phyloP scores from a whole-genome alignment of 1,140 invertebrate genomes.

The Reticulitermes speratus region DNA sequence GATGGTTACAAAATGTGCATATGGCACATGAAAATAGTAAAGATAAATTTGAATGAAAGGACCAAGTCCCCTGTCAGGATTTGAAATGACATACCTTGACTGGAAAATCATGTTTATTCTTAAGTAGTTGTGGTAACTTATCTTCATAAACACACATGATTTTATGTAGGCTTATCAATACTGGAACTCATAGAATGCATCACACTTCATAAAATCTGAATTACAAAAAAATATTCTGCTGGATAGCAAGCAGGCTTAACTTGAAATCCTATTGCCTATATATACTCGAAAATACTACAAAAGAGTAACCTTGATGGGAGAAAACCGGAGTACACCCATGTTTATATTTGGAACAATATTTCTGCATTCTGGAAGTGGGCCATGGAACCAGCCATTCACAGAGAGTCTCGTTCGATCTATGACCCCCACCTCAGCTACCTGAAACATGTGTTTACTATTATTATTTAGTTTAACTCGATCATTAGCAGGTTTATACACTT shows the following conservation, averaged over 20 bases:
- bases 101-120: too few relatives aligned
- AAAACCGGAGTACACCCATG: background rate
- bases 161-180: background rate
- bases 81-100: too few relatives aligned
- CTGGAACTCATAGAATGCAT: background rate
- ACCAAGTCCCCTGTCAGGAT: too few relatives aligned
- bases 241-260: too few relatives aligned
- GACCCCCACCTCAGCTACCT: slow-evolving; percentile 42
- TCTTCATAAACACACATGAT: background rate
- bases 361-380: background rate
- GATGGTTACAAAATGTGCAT: too few relatives aligned
- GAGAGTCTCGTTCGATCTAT: slow-evolving; percentile 45
- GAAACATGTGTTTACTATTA: background rate
- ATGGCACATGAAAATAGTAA: too few relatives aligned
- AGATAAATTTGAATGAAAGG: too few relatives aligned
- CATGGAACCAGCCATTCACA: slow-evolving; percentile 53
- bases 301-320: background rate
- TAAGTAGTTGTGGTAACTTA: too few relatives aligned
- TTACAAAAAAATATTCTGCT: too few relatives aligned
- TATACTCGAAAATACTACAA: background rate
- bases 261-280: too few relatives aligned
- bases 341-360: background rate
- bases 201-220: background rate
- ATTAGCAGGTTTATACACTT: too few relatives aligned
- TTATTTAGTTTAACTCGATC: too few relatives aligned